Evolutionary conservation across 2,797 vertebrate genomes (phyloP).

Genomic region (Pangasius krempfi): DNA sequence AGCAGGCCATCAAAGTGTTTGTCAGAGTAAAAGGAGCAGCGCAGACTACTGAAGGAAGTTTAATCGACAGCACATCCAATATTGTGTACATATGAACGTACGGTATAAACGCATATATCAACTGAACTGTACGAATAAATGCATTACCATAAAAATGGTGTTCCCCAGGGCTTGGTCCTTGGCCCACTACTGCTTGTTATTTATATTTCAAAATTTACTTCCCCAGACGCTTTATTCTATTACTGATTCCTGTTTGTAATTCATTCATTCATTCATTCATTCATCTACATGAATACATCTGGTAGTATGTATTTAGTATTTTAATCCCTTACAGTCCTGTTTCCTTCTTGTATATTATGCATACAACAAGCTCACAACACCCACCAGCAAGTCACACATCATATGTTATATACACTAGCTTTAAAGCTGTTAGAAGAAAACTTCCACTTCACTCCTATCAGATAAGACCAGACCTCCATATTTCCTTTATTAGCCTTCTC

Average conservation of each 20-base stretch:
- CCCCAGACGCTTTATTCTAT: neutral
- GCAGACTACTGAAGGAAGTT: neutral
- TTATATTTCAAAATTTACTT: neutral
- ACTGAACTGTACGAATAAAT: neutral
- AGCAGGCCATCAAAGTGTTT: conserved; percentile 24
- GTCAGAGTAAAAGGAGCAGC: conserved; percentile 21
- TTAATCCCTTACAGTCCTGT: neutral
- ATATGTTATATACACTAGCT: conserved; percentile 16
- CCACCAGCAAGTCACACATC: neutral
- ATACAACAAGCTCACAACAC: neutral
- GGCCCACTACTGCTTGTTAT: neutral
- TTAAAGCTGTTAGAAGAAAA: conserved; percentile 10
- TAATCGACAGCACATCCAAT: neutral
- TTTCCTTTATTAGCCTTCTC: conserved; percentile 1
- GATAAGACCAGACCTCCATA: conserved; percentile 8
- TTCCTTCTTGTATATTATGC: neutral
- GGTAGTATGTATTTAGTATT: neutral
- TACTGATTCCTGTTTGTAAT: neutral
- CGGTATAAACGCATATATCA: conserved; percentile 1
- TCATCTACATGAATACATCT: neutral
- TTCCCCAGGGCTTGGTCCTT: neutral
- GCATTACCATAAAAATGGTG: neutral
- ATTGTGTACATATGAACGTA: neutral
- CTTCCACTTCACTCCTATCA: neutral
- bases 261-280: neutral